Conservation (phyloP, 2,888 invertebrate species). For the Hyppa rectilinea region DNA sequence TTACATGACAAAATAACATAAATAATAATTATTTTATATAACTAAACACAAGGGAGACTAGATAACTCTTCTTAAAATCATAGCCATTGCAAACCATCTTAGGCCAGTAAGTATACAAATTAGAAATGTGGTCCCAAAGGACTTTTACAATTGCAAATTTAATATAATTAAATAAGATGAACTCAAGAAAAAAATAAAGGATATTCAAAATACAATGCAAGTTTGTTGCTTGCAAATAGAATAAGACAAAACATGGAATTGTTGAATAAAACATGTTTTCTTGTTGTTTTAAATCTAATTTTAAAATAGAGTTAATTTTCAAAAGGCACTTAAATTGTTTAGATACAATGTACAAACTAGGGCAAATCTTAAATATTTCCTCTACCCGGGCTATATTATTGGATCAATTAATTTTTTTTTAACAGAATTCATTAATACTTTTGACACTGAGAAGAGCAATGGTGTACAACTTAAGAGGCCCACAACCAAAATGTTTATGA, state of each 20-base stretch:
- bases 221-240: neutral
- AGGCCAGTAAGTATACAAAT: neutral
- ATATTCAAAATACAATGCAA: neutral
- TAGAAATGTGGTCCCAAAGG: neutral
- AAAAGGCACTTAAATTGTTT: conserved; percentile 4
- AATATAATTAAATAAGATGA: neutral
- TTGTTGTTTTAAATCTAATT: neutral
- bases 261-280: neutral
- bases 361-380: neutral
- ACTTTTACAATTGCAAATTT: neutral
- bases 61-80: conserved; percentile 20
- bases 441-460: neutral
- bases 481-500: neutral
- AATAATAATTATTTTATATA: neutral
- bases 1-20: conserved; percentile 18
- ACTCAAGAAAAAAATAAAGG: neutral
- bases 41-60: conserved; percentile 28
- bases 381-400: neutral
- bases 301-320: neutral
- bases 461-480: neutral
- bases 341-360: neutral
- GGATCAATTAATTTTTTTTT: neutral
- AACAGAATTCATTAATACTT: neutral
- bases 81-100: neutral
- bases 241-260: neutral